These are phyloP conservation scores for Tetraneura akinire DNA, from an alignment of 1,140 invertebrate species.

Conservation along the genomic window DNA sequence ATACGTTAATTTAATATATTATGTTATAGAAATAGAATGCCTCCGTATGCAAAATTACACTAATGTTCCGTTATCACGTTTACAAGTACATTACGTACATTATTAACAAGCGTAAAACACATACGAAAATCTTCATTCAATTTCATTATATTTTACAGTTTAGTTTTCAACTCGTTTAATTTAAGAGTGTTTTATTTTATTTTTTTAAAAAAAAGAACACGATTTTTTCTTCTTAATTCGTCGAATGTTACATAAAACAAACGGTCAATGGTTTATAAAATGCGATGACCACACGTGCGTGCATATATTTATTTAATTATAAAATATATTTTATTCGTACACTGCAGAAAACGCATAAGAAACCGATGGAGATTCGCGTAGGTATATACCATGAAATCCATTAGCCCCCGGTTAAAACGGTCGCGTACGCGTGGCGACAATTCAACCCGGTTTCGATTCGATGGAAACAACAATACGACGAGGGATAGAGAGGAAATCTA, in stretches of 20 bases:
- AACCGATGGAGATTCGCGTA: neutral
- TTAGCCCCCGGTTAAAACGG: slow-evolving; percentile 14
- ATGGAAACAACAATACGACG: slow-evolving; percentile 35
- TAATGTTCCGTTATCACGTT: slow-evolving; percentile 5
- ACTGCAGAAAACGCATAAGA: neutral
- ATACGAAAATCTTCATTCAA: neutral
- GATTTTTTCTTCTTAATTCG: neutral
- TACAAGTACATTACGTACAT: neutral
- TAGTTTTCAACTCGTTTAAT: neutral
- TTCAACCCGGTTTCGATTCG: neutral
- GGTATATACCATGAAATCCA: slow-evolving; percentile 18
- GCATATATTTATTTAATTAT: neutral
- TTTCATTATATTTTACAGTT: slow-evolving; percentile 5
- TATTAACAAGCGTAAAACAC: slow-evolving; percentile 13
- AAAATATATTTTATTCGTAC: neutral
- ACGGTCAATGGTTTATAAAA: neutral
- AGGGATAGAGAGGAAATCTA: neutral
- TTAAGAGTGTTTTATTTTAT: too few relatives aligned
- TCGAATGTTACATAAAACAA: neutral
- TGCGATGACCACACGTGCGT: neutral
- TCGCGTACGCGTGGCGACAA: neutral
- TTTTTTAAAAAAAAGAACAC: too few relatives aligned
- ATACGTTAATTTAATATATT: neutral
- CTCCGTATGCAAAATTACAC: slow-evolving; percentile 5
- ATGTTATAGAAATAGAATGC: too few relatives aligned